Evolutionary conservation across 2,113 vertebrate genomes (phyloP), one percentile per base, ranked within the genome.

Genomic region (Aldabrachelys gigantea): DNA sequence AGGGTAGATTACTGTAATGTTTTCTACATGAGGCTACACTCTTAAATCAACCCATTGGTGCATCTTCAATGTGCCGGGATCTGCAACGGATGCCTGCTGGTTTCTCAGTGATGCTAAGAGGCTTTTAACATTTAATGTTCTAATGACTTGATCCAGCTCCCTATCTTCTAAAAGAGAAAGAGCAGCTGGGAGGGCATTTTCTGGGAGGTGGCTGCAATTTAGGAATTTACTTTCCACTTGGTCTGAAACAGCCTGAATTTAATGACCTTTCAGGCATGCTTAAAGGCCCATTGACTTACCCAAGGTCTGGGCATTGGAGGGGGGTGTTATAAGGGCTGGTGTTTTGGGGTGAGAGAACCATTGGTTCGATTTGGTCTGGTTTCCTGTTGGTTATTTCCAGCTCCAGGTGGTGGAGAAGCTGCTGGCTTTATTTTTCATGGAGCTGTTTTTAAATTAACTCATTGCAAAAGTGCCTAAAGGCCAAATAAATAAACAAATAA

Each of bases 401-500:
- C 91, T 93, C 76, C 90, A 82, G 54, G 44, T 13, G 13, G 79
- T 54, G 54, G 49, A 80, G 57, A 69, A 85, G 62, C 41, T 90
- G 83, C 50, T 52, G 10, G 29, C 90, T 96, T 93, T 87, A 80
- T 88, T 93, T 86, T 81, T 12, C 78, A 90, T 31, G 7, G 82
- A 52, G 79, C 22, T 85, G 10, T 81, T 87, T 50, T 31, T 54
- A 80, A 94, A 88, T 84, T 65, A 92, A 89, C 82, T 87, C 52
- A 65, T 80, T 82, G 78, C 80, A 95, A 91, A 97, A 94, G 88
- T 95, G 87, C 91, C 81, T 84, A 89, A 29, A 92, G 85, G 88
- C 27, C 5, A 82, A 44, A 91, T 89, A 95, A 93, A 94, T 95
- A 93, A 96, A 95, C 56, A 93, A 79, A 29, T 92, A 89, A n/a